A percentile compares a stretch with the other conserved stretches of the same genome.
Conservation (phyloP, 2,797 vertebrate genomes). For the Eleutherodactylus coqui region DNA sequence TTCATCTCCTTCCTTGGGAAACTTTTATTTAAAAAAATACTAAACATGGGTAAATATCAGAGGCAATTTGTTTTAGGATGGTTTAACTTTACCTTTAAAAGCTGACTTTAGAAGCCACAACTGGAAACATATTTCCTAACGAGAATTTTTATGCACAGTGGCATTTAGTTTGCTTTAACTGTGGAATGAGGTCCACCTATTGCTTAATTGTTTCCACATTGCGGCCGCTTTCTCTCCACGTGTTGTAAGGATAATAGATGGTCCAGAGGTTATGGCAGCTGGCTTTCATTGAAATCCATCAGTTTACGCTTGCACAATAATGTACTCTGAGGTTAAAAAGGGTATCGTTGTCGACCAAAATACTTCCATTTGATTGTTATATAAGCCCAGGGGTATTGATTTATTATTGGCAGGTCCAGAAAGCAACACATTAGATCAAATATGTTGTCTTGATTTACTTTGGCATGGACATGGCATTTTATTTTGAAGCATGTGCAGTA, state of each 20-base stretch:
- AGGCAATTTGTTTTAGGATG: constrained; percentile 61
- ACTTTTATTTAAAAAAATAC: constrained; percentile 26
- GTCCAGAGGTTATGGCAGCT: constrained; percentile 58
- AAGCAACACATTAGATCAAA: constrained; percentile 57
- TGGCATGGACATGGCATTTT: constrained; percentile 52
- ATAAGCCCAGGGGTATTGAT: constrained; percentile 59
- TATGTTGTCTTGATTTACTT: constrained; percentile 52
- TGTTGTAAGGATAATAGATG: constrained; percentile 58
- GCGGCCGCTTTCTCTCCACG: constrained; percentile 21
- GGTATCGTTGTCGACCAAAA: constrained; percentile 56
- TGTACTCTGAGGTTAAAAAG: constrained; percentile 61
- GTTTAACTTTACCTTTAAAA: constrained; percentile 58
- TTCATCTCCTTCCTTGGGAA: constrained; percentile 19
- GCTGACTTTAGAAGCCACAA: constrained; percentile 57
- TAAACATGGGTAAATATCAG: constrained; percentile 48
- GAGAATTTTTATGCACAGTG: constrained; percentile 56
- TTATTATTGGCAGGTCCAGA: constrained; percentile 62
- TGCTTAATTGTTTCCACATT: constrained; percentile 63
- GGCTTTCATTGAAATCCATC: constrained; percentile 63
- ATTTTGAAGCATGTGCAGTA: constrained; percentile 35
- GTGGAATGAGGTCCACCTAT: constrained; percentile 56
- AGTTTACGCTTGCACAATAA: constrained; percentile 52
- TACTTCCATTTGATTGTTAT: constrained; percentile 59
- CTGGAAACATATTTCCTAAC: constrained; percentile 60
- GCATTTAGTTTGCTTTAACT: constrained; percentile 56